Conservation (phyloP, 2,113 vertebrate species). For the Callorhinus ursinus region DNA sequence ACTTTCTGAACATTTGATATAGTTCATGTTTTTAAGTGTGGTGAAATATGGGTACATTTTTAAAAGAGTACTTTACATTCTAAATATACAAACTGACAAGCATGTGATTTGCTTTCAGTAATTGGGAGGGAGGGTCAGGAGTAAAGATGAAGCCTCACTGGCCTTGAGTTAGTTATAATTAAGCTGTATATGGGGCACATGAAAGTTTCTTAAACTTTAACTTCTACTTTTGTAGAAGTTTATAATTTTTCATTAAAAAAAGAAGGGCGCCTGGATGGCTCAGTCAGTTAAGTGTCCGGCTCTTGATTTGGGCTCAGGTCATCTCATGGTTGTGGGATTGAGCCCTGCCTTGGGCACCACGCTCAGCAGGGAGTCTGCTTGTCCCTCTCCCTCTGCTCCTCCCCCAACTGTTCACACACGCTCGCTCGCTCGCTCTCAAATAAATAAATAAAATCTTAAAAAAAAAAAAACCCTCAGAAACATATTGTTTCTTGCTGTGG, state of each 20-base stretch:
- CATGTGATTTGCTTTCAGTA: neutral
- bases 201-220: neutral
- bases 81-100: neutral
- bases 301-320: neutral
- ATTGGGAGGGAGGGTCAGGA: neutral
- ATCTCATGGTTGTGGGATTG: neutral
- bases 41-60: neutral
- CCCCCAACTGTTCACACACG: neutral
- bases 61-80: neutral
- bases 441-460: neutral
- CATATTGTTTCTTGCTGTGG: neutral
- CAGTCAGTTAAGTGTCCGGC: neutral
- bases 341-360: neutral
- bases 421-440: neutral
- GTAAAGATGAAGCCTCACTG: neutral
- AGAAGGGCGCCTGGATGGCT: neutral
- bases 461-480: neutral
- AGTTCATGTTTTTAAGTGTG: neutral
- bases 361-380: neutral
- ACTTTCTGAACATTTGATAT: neutral
- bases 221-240: neutral
- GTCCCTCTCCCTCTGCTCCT: neutral
- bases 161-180: neutral
- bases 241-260: neutral
- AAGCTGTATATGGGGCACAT: neutral